Evolutionary conservation across 2,888 invertebrate genomes (phyloP), one percentile per base, ranked within the genome.

Genomic region (Asteroscopus sphinx): DNA sequence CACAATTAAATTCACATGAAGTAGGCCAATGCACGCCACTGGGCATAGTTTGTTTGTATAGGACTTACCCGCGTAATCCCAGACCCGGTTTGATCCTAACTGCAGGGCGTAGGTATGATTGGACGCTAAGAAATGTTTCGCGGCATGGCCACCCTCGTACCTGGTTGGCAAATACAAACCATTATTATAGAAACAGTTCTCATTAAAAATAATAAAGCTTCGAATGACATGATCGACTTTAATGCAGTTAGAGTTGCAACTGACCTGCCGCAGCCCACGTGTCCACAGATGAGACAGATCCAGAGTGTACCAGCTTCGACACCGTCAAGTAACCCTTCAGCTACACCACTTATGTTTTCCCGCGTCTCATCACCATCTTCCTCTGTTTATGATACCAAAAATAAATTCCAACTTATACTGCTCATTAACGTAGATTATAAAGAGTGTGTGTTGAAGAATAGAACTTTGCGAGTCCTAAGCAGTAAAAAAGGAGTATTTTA

Each of bases 271-370:
- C 99, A 99, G 21, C 99, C 99, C 9, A 99, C 97, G 86, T 99
- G 98, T 0, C 99, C 99, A 87, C 99, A 99, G 65, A 99, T 98
- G 49, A 99, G 95, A 85, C 99, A 99, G 77, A 99, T 99, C 99
- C 99, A 99, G 3, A 99, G 94, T 51, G 98, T 96, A 77, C 98
- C 98, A 0, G 96, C 95, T 49, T 95, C 95, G 15, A 93, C 92
- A 3, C 90, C 90, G 30, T 94, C 93, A 42, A 82, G 66, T 66
- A 90, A 68, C 0, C 92, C 87, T 91, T 95, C 95, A 87, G 96
- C 89, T 90, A 96, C 83, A 88, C 96, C 68, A 91, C 95, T 82
- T 85, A 95, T 82, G 92, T 95, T 71, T 90, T 85, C 87, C 0
- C 81, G 76, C 0, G 81, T 88, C 55, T 95, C 92, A 67, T 95